These are phyloP conservation scores for Pelobates cultripes DNA, from an alignment of 2,797 vertebrate species.

Conservation along the genomic window DNA sequence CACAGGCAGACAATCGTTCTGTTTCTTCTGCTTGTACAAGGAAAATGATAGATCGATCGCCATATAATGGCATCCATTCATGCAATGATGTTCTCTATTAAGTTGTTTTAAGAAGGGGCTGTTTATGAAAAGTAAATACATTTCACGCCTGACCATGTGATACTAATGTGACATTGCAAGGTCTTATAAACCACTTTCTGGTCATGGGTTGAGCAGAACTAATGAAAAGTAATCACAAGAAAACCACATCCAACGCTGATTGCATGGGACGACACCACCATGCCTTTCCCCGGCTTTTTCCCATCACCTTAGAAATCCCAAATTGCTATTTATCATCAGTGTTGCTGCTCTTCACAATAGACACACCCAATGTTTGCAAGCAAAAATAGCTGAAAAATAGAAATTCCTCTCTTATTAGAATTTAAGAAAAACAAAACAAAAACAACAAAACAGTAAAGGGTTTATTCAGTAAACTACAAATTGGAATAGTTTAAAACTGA, in stretches of 20 bases:
- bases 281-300: background rate
- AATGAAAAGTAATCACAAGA: constrained; percentile 91
- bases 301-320: constrained; percentile 27
- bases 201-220: constrained; percentile 82
- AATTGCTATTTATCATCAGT: background rate
- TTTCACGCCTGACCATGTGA: constrained; percentile 95
- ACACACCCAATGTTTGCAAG: too few relatives aligned
- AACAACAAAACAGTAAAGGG: too few relatives aligned
- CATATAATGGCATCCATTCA: constrained; percentile 75
- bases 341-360: too few relatives aligned
- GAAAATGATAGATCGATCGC: constrained; percentile 65
- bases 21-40: constrained; percentile 72
- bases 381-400: too few relatives aligned
- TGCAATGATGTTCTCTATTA: constrained; percentile 72
- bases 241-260: constrained; percentile 82
- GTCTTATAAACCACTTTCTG: constrained; percentile 74
- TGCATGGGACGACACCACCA: background rate
- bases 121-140: constrained; percentile 86
- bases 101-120: constrained; percentile 85
- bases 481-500: too few relatives aligned
- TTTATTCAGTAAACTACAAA: too few relatives aligned
- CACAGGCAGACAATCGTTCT: constrained; percentile 74
- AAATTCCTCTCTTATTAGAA: too few relatives aligned
- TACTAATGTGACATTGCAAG: constrained; percentile 90
- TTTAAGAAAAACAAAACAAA: too few relatives aligned